Conservation (phyloP, 2,113 vertebrate genomes). For the Trogon surrucura region DNA sequence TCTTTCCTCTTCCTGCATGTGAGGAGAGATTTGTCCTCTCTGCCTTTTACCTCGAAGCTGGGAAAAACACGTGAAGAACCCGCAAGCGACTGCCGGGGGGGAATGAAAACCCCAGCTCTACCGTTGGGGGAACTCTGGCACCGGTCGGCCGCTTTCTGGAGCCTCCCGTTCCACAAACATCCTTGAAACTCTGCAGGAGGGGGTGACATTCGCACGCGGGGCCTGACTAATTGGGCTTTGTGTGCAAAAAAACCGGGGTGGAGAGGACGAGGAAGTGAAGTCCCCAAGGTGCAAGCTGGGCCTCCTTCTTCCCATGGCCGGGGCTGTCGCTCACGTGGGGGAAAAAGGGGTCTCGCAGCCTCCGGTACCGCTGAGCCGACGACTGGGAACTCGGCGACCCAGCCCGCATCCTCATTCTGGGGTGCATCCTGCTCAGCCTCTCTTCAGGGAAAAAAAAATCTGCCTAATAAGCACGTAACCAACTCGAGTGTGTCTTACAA, state of each 20-base stretch:
- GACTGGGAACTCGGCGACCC: not conserved
- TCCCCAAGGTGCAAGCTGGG: conserved; percentile 61
- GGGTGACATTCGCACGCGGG: conserved; percentile 52
- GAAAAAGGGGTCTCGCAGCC: not conserved
- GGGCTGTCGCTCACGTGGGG: conserved; percentile 40
- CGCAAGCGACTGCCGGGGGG: not conserved
- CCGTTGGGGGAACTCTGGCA: conserved; percentile 22
- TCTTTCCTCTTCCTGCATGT: not conserved
- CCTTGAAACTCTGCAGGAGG: conserved; percentile 57
- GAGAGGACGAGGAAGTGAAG: conserved; percentile 64
- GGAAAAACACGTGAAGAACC: conserved; percentile 47
- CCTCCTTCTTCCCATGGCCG: conserved; percentile 64
- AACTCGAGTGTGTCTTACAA: not conserved
- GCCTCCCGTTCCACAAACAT: conserved; percentile 65
- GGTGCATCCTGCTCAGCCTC: not conserved
- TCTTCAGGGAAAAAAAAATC: not conserved
- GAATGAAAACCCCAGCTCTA: not conserved
- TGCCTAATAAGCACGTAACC: not conserved
- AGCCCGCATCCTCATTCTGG: not conserved
- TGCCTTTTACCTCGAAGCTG: conserved; percentile 32
- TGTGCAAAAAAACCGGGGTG: conserved; percentile 19
- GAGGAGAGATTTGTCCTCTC: conserved; percentile 34
- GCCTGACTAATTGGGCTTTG: conserved; percentile 65
- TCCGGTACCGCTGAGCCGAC: not conserved
- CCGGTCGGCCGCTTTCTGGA: conserved; percentile 33